phyloP scores from a whole-genome alignment of 2,797 vertebrate genomes.

The Sebastes vulpes region DNA sequence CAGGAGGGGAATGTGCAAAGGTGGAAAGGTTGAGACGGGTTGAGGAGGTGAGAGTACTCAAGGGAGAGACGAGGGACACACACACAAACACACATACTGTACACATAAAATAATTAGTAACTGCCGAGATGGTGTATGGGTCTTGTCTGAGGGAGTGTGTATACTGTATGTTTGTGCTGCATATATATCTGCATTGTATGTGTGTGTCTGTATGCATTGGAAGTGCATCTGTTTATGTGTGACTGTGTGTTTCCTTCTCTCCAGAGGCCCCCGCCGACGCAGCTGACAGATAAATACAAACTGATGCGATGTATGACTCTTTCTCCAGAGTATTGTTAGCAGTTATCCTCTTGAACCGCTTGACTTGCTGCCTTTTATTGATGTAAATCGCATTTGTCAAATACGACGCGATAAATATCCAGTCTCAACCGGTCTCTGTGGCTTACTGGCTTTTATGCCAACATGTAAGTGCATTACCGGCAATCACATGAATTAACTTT shows the following conservation, averaged over 20 bases:
- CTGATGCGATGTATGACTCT: conserved; percentile 34
- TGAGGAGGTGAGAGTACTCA: conserved; percentile 62
- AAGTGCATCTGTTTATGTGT: conserved; percentile 5
- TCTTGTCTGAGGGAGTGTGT: background rate
- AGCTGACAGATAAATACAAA: conserved; percentile 63
- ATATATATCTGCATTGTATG: background rate
- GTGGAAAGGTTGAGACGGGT: conserved; percentile 74
- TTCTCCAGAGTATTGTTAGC: conserved; percentile 62
- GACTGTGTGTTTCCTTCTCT: conserved; percentile 10
- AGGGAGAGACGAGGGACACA: conserved; percentile 41
- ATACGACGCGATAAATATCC: conserved; percentile 28
- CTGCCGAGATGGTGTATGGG: background rate
- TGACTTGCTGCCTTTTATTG: conserved; percentile 46
- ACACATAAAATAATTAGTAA: conserved; percentile 32
- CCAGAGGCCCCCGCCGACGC: conserved; percentile 2
- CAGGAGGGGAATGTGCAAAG: conserved; percentile 68
- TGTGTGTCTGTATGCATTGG: background rate
- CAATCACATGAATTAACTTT: conserved; percentile 51
- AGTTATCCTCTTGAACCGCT: conserved; percentile 51
- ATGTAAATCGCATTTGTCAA: conserved; percentile 61
- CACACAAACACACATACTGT: conserved; percentile 21
- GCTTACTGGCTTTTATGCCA: conserved; percentile 42
- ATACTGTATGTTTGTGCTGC: background rate
- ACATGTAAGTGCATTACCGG: conserved; percentile 31
- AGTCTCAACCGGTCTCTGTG: conserved; percentile 10